Conservation (phyloP, 2,113 vertebrate genomes). For the Anhinga anhinga region DNA sequence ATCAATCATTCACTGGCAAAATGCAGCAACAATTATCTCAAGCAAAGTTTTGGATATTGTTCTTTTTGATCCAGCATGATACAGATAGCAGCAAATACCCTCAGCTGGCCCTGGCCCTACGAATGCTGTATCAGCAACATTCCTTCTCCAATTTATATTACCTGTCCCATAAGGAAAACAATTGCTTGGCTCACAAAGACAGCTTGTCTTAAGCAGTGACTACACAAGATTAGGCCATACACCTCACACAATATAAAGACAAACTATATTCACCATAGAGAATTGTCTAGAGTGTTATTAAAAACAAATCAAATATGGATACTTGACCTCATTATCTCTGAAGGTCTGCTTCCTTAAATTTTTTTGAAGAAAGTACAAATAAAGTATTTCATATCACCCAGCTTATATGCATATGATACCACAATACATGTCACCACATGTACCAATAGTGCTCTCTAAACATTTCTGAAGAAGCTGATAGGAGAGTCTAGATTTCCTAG, state of each 20-base stretch:
- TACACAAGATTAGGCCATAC: background rate
- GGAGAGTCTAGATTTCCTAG: background rate
- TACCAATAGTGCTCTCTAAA: background rate
- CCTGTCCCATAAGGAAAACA: background rate
- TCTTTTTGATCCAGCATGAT: slow-evolving; percentile 19
- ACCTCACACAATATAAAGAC: background rate
- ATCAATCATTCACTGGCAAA: slow-evolving; percentile 12
- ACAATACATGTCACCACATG: background rate
- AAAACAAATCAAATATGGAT: background rate
- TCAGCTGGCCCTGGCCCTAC: background rate
- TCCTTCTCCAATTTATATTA: background rate
- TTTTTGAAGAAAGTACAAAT: background rate
- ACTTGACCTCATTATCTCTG: background rate
- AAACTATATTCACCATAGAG: background rate
- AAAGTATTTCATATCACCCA: background rate
- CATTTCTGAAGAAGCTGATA: background rate
- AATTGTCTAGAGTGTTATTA: background rate
- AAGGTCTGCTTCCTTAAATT: background rate
- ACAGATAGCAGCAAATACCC: background rate
- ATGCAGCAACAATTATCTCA: slow-evolving; percentile 25
- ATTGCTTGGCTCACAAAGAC: background rate
- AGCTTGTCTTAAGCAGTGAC: background rate
- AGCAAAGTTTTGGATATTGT: background rate
- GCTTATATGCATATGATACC: background rate
- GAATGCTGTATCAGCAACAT: background rate